Evolutionary conservation across 37 sponge, comb jelly and placozoan genomes (phyloP).

Genomic region (Ephydatia muelleri): DNA sequence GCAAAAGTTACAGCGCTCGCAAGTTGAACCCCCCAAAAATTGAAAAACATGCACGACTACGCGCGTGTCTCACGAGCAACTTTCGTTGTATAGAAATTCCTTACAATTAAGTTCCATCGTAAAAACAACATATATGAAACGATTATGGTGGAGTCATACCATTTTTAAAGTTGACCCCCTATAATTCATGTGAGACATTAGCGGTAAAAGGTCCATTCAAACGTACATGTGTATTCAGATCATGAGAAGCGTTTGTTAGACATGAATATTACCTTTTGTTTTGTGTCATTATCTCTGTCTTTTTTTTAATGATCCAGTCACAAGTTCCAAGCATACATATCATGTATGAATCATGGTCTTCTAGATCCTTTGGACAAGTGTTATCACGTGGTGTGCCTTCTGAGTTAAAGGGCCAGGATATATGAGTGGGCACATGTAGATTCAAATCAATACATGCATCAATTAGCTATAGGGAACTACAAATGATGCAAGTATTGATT

Average conservation of each 20-base stretch:
- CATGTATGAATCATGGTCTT: background rate
- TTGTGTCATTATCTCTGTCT: background rate
- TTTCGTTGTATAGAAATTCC: background rate
- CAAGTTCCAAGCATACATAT: background rate
- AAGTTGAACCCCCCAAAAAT: background rate
- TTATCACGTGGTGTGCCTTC: background rate
- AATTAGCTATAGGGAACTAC: too few relatives aligned
- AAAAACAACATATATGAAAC: background rate
- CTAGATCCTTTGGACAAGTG: background rate
- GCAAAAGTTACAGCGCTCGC: background rate
- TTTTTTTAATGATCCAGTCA: background rate
- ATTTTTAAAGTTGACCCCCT: background rate
- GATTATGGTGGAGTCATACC: background rate
- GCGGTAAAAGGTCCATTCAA: background rate
- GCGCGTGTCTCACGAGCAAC: background rate
- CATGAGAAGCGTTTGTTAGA: background rate
- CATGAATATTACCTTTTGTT: background rate
- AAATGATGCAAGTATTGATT: background rate
- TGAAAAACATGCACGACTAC: slow-evolving; percentile 1
- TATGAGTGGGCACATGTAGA: background rate
- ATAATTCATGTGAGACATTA: background rate
- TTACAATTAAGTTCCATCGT: background rate
- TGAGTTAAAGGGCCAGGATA: too few relatives aligned
- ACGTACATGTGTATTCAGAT: background rate
- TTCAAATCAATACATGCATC: background rate